Percentiles rank a stretch among this genome's conserved stretches.
phyloP scores from a whole-genome alignment of 2,888 invertebrate species.

The Latrodectus hesperus region DNA sequence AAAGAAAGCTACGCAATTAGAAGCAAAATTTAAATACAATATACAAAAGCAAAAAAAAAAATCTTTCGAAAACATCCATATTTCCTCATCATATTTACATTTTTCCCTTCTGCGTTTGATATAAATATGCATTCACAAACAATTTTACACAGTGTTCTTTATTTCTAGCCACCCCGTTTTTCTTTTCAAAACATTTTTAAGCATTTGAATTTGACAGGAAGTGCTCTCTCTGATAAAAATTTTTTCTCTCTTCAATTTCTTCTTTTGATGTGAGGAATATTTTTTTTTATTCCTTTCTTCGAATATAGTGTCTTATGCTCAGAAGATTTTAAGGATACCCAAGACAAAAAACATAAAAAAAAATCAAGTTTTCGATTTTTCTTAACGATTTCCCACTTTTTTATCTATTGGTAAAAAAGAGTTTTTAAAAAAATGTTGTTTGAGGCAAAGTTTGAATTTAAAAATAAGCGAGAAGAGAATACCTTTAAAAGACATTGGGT shows the following conservation, averaged over 20 bases:
- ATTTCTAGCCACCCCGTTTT: constrained; percentile 9
- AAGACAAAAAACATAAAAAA: neutral
- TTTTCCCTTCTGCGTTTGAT: constrained; percentile 9
- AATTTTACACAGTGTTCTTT: constrained; percentile 13
- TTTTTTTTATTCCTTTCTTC: neutral
- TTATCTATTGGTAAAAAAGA: neutral
- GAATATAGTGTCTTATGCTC: constrained; percentile 15
- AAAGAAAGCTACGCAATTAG: too few species aligned
- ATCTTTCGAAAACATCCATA: too few species aligned
- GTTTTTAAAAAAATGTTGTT: constrained; percentile 20
- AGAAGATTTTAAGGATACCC: neutral
- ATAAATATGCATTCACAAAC: constrained; percentile 31
- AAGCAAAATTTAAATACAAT: too few species aligned
- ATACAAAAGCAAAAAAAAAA: too few species aligned
- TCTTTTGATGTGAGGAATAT: constrained; percentile 25
- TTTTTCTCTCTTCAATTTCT: constrained; percentile 9
- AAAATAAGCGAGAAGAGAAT: constrained; percentile 8
- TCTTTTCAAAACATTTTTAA: constrained; percentile 42
- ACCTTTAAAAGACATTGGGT: neutral
- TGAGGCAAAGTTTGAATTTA: constrained; percentile 11
- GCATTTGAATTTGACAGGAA: constrained; percentile 56
- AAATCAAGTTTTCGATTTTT: constrained; percentile 42
- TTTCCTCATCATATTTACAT: neutral
- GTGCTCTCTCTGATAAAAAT: constrained; percentile 11
- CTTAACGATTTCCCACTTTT: constrained; percentile 44